phyloP scores from a whole-genome alignment of 2,113 vertebrate genomes.

The Mugil cephalus region DNA sequence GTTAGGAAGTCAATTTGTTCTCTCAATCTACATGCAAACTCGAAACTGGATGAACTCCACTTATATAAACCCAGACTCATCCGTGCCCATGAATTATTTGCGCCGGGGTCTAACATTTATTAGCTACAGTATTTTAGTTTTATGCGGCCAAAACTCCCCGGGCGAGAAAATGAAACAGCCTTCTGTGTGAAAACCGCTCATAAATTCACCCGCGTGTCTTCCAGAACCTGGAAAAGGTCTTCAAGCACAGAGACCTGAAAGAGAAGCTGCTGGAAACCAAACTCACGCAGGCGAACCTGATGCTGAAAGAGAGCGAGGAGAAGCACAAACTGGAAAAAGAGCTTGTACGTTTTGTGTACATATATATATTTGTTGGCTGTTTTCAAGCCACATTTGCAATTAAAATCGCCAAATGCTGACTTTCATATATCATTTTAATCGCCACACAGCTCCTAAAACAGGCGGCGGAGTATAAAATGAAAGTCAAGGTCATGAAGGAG shows the following conservation, averaged over 20 bases:
- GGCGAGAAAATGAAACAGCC: conserved; percentile 42
- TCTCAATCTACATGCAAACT: conserved; percentile 3
- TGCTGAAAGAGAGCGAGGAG: conserved; percentile 91
- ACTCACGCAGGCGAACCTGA: conserved; percentile 90
- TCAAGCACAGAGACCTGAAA: conserved; percentile 97
- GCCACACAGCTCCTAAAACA: conserved; percentile 90
- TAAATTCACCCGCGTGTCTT: conserved; percentile 55
- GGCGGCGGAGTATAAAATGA: conserved; percentile 90
- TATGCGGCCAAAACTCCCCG: conserved; percentile 22
- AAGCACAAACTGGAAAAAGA: conserved; percentile 93
- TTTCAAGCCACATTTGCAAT: conserved; percentile 23
- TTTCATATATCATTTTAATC: conserved; percentile 16
- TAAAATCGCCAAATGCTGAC: background rate
- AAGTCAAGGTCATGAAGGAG: conserved; percentile 91
- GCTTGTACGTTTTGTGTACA: conserved; percentile 80
- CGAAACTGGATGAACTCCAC: conserved; percentile 1
- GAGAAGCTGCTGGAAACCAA: conserved; percentile 97
- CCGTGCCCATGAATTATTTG: conserved; percentile 40
- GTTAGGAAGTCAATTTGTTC: conserved; percentile 8
- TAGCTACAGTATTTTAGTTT: conserved; percentile 43
- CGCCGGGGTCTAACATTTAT: conserved; percentile 38
- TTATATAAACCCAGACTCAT: conserved; percentile 27
- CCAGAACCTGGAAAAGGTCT: conserved; percentile 98
- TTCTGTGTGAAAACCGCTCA: conserved; percentile 39
- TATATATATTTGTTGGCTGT: background rate